phyloP scores from a whole-genome alignment of 2,113 vertebrate species.

The Pelusios castaneus region DNA sequence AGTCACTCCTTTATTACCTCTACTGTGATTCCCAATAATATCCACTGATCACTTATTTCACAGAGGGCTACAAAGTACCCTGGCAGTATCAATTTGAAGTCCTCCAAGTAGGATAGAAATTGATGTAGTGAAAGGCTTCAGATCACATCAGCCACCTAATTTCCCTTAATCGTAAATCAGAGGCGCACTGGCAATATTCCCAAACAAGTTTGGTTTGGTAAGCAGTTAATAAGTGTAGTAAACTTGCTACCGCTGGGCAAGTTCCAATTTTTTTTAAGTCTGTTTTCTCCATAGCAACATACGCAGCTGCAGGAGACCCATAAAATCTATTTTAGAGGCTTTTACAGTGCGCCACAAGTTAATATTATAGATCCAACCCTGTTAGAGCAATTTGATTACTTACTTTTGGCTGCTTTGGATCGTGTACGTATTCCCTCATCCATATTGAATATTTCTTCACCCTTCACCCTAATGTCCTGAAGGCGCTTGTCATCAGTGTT shows the following conservation, averaged over 20 bases:
- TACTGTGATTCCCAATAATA: neutral
- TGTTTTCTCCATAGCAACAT: neutral
- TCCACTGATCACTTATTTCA: neutral
- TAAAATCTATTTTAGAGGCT: neutral
- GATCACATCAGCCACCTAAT: neutral
- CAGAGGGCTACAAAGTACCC: neutral
- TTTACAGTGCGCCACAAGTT: neutral
- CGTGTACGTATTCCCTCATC: constrained; percentile 95
- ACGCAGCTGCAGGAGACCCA: neutral
- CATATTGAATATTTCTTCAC: constrained; percentile 91
- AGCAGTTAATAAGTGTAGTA: neutral
- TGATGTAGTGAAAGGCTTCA: neutral
- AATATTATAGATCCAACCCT: neutral
- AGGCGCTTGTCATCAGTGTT: constrained; percentile 94
- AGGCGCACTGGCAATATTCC: neutral
- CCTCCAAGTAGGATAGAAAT: neutral
- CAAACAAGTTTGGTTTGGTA: neutral
- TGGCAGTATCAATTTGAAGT: neutral
- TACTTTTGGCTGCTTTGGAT: constrained; percentile 94
- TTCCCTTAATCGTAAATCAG: neutral
- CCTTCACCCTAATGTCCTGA: constrained; percentile 95
- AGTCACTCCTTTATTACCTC: neutral
- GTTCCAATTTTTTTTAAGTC: neutral
- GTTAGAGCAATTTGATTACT: constrained; percentile 21
- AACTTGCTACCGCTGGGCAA: neutral